phyloP scores from a whole-genome alignment of 2,888 invertebrate species.

The Morpho achilles region DNA sequence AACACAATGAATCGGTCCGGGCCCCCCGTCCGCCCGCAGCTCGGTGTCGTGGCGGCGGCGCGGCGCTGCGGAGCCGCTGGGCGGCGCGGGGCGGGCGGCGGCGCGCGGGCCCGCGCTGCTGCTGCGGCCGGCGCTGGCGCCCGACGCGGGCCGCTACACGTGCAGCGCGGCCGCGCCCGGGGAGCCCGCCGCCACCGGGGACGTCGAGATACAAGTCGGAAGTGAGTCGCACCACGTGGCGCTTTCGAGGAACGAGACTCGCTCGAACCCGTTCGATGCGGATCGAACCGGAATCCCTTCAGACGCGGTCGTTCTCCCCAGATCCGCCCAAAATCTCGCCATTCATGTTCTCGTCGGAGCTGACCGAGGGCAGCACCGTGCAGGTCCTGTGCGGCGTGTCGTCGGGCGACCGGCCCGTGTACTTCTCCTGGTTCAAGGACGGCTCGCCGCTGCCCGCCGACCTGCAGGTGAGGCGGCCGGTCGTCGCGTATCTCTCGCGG shows the following conservation, averaged over 20 bases:
- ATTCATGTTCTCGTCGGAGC: conserved; percentile 89
- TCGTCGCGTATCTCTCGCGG: too few species aligned
- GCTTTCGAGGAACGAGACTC: too few species aligned
- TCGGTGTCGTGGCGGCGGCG: conserved; percentile 71
- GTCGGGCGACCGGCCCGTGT: conserved; percentile 83
- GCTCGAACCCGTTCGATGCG: too few species aligned
- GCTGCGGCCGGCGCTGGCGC: conserved; percentile 53
- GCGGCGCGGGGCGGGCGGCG: conserved; percentile 62
- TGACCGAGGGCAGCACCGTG: conserved; percentile 89
- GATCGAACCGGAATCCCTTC: too few species aligned
- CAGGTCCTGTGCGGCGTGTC: conserved; percentile 90
- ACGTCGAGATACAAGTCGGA: conserved; percentile 84
- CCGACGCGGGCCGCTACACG: conserved; percentile 87
- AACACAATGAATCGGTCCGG: too few species aligned
- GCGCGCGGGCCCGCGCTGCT: conserved; percentile 53
- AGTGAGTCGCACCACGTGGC: conserved; percentile 70
- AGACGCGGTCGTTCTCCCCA: conserved; percentile 32
- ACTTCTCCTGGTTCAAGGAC: conserved; percentile 84
- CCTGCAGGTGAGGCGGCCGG: conserved; percentile 63
- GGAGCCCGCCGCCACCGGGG: conserved; percentile 84
- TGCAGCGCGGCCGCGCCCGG: conserved; percentile 86
- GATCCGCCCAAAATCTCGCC: conserved; percentile 92
- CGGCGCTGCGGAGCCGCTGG: conserved; percentile 65
- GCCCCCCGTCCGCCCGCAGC: conserved; percentile 39
- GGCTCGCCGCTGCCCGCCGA: conserved; percentile 79